These are phyloP conservation scores for Hyles euphorbiae DNA, from an alignment of 1,140 invertebrate genomes.

Conservation along the genomic window DNA sequence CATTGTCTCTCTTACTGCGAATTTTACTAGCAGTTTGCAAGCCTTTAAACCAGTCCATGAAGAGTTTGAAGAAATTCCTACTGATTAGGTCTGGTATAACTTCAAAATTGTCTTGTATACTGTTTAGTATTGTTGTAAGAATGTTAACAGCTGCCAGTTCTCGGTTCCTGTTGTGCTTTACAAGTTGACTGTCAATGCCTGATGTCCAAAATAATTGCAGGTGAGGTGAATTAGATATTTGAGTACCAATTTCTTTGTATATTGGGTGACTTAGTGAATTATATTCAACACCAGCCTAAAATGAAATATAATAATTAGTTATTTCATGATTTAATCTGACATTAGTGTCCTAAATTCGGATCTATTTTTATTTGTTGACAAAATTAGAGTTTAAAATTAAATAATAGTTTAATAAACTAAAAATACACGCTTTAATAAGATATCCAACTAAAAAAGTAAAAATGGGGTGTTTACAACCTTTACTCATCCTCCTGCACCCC, in stretches of 20 bases:
- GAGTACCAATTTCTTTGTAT: conserved; percentile 75
- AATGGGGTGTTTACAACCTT: too few relatives aligned
- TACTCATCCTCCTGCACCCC: too few relatives aligned
- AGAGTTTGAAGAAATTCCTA: conserved; percentile 75
- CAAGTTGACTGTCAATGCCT: conserved; percentile 76
- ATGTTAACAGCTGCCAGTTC: conserved; percentile 75
- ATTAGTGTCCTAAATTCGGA: too few relatives aligned
- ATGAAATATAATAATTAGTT: conserved; percentile 17
- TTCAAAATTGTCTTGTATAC: conserved; percentile 63
- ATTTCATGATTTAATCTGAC: conserved; percentile 4
- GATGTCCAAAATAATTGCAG: conserved; percentile 73
- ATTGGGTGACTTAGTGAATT: conserved; percentile 77
- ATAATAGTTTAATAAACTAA: too few relatives aligned
- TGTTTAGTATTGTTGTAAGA: conserved; percentile 72
- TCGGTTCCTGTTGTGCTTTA: conserved; percentile 78
- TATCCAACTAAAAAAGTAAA: too few relatives aligned
- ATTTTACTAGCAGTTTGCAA: conserved; percentile 66
- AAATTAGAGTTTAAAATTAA: too few relatives aligned
- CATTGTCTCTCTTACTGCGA: conserved; percentile 61
- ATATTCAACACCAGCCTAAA: conserved; percentile 77
- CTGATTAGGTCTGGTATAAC: conserved; percentile 73
- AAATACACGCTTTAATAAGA: too few relatives aligned
- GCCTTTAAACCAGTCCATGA: conserved; percentile 76
- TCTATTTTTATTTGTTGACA: too few relatives aligned
- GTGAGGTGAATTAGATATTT: conserved; percentile 68